Percentiles rank a stretch among this genome's conserved stretches.
These are phyloP conservation scores for Gila orcuttii DNA, from an alignment of 2,113 vertebrate species.

Conservation along the genomic window DNA sequence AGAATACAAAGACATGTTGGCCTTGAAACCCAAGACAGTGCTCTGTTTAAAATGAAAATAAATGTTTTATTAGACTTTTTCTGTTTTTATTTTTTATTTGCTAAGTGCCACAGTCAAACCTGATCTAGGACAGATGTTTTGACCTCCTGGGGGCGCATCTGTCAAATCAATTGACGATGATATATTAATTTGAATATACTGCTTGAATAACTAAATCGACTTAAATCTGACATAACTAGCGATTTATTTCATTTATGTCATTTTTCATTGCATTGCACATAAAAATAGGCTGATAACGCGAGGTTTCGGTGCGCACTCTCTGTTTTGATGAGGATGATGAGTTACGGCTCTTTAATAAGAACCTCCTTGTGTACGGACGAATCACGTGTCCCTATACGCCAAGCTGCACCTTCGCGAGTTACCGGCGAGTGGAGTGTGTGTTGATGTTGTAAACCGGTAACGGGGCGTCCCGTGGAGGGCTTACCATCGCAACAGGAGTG, in stretches of 20 bases:
- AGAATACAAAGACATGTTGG: constrained; percentile 4
- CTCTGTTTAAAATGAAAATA: constrained; percentile 1
- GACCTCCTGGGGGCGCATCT: not conserved
- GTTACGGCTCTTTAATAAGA: constrained; percentile 50
- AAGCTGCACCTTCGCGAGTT: constrained; percentile 53
- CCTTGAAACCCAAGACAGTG: constrained; percentile 1
- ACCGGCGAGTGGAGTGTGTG: constrained; percentile 50
- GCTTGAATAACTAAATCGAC: not conserved
- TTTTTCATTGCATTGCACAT: not conserved
- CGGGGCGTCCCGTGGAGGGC: constrained; percentile 46
- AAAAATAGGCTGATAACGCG: not conserved
- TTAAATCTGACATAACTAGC: not conserved
- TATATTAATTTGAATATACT: not conserved
- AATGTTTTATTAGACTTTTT: constrained; percentile 1
- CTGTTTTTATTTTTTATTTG: not conserved
- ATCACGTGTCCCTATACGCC: constrained; percentile 57
- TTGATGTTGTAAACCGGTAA: constrained; percentile 54
- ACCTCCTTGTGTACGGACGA: not conserved
- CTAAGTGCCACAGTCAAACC: not conserved
- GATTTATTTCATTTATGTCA: not conserved
- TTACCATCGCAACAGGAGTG: constrained; percentile 36
- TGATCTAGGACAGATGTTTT: not conserved
- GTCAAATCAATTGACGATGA: not conserved
- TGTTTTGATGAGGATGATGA: not conserved
- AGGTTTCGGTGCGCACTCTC: not conserved